Conservation (phyloP, 2,113 vertebrate genomes). For the Erinaceus europaeus region DNA sequence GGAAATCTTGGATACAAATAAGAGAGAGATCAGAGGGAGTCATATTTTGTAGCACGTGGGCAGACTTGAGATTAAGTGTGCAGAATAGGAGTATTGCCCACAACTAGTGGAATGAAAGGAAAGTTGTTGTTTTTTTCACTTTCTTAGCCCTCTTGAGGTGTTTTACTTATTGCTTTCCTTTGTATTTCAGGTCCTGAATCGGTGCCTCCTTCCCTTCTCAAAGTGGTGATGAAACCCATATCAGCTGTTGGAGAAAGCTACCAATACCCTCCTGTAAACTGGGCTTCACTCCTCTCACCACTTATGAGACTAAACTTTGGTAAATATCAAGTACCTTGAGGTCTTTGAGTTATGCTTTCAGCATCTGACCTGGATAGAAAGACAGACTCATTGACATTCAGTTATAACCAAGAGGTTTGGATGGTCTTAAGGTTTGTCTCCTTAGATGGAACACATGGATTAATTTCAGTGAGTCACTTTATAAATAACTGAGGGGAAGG, state of each 20-base stretch:
- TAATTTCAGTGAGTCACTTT: neutral
- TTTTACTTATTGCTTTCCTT: neutral
- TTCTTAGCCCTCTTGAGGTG: neutral
- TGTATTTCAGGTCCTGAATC: slow-evolving; percentile 88
- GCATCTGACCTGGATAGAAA: neutral
- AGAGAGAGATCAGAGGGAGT: neutral
- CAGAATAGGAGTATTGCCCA: neutral
- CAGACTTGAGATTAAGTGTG: neutral
- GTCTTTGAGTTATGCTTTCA: neutral
- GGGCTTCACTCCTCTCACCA: slow-evolving; percentile 91
- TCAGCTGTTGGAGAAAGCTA: slow-evolving; percentile 84
- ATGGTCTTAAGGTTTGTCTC: neutral
- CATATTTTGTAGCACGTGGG: neutral
- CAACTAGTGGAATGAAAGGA: neutral
- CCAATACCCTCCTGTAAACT: slow-evolving; percentile 95
- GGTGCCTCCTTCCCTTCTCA: slow-evolving; percentile 81
- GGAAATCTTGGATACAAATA: neutral
- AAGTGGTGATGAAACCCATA: slow-evolving; percentile 85
- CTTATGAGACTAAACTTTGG: slow-evolving; percentile 95
- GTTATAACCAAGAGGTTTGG: neutral
- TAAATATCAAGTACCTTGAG: slow-evolving; percentile 71
- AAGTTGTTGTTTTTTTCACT: neutral
- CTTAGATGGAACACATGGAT: neutral
- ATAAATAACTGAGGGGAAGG: neutral
- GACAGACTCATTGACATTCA: neutral